Percentiles rank a stretch among this genome's conserved stretches.
These are phyloP conservation scores for Xenops minutus DNA, from an alignment of 2,797 vertebrate genomes.

Conservation along the genomic window DNA sequence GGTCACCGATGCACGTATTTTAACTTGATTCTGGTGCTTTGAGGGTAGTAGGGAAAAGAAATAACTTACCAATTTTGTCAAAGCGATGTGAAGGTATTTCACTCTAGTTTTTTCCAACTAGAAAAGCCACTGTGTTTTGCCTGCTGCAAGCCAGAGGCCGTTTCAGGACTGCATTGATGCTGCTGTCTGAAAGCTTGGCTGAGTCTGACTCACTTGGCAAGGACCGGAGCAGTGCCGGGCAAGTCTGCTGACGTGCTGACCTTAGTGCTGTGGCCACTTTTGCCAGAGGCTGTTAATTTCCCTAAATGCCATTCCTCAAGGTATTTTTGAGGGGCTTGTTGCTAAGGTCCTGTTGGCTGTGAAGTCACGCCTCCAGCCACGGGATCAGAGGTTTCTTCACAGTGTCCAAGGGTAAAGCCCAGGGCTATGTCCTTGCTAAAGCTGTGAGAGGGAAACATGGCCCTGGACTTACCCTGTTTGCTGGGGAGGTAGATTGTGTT, in stretches of 20 bases:
- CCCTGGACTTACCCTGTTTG: not conserved
- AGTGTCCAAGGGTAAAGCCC: not conserved
- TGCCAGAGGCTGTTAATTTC: not conserved
- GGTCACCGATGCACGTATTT: not conserved
- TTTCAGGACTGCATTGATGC: not conserved
- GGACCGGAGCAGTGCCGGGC: not conserved
- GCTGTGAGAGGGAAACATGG: not conserved
- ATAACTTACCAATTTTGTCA: not conserved
- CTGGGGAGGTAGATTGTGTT: constrained; percentile 6
- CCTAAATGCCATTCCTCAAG: not conserved
- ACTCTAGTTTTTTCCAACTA: not conserved
- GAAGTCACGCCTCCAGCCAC: not conserved
- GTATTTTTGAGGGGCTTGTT: constrained; percentile 3
- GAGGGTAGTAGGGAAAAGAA: not conserved
- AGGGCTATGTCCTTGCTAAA: not conserved
- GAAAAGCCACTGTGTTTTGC: not conserved
- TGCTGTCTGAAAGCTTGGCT: not conserved
- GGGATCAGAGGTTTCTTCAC: not conserved
- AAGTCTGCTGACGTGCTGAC: not conserved
- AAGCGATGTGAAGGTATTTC: not conserved
- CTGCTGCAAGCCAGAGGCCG: not conserved
- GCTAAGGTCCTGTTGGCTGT: not conserved
- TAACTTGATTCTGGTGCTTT: not conserved
- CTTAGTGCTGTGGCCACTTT: not conserved
- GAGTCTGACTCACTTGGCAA: not conserved